Base-by-base conservation (phyloP, 2,888 invertebrate genomes). In the Lochmaea crataegi region DNA sequence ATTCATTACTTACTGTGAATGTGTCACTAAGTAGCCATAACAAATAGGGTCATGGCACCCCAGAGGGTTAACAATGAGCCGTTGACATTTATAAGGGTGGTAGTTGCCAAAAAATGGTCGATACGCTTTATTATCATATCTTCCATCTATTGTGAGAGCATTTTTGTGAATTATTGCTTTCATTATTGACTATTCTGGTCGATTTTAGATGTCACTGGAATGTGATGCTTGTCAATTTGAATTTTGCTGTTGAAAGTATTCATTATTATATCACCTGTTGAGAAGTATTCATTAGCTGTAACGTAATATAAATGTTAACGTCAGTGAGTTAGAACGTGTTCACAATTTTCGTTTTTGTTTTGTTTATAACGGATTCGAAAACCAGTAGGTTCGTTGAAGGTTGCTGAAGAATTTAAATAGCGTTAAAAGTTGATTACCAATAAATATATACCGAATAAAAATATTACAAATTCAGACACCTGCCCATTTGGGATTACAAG, bases 11-110 rank as follows among this genome's bases (percentile, higher is more conserved):
- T 48, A 74, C 78, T 78, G 76, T 70, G 78, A 73, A 73, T 68
- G 76, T 78, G 81, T 79, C 81, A 82, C 82, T 83, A 84, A 84
- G 82, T 82, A 83, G 80, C 84, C 83, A 82, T 82, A 81, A 82
- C 83, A 79, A 82, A 83, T 83, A 76, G 75, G 78, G 75, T 76
- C 76, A 77, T 77, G 75, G 76, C 79, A 76, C 79, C 78, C 80
- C 77, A 74, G 76, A 69, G 71, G 65, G 38, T 68, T 65, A 71
- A 78, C 80, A 81, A 81, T 80, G 66, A 72, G 63, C 73, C 75
- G 77, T 79, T 80, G 77, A 78, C 78, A 73, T 77, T 76, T 75
- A 78, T 79, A 77, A 77, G 78, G 78, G 78, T 78, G 68, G 76
- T 74, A 74, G 68, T 75, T 76, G 78, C 76, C 73, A 77, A 75